phyloP scores from a whole-genome alignment of 2,797 vertebrate species.

The Hypotaenidia philippensis region DNA sequence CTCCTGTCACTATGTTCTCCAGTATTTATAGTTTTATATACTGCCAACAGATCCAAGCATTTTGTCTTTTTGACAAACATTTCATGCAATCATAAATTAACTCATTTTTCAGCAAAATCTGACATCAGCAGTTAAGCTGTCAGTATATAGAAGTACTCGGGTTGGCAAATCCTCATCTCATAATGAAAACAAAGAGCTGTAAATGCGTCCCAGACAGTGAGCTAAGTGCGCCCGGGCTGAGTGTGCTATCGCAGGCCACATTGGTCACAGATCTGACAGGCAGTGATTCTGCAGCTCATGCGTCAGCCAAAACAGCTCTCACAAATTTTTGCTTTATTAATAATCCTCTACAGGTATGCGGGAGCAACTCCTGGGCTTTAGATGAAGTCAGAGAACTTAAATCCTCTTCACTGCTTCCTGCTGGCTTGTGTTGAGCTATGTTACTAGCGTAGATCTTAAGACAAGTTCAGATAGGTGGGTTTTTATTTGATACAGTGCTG shows the following conservation, averaged over 20 bases:
- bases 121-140: slow-evolving; percentile 70
- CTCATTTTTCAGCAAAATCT: slow-evolving; percentile 69
- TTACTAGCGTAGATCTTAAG: neutral
- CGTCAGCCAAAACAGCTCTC: neutral
- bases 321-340: neutral
- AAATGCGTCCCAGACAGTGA: slow-evolving; percentile 44
- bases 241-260: neutral
- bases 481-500: neutral
- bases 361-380: neutral
- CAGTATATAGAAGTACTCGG: slow-evolving; percentile 27
- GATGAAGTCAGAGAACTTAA: neutral
- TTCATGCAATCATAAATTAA: slow-evolving; percentile 68
- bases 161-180: slow-evolving; percentile 42
- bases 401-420: neutral
- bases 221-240: neutral
- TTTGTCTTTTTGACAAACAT: slow-evolving; percentile 72
- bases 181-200: slow-evolving; percentile 51
- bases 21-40: slow-evolving; percentile 68
- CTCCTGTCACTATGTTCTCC: slow-evolving; percentile 51
- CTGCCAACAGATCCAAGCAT: slow-evolving; percentile 55
- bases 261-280: slow-evolving; percentile 22
- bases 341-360: neutral
- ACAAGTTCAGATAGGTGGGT: neutral
- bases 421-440: neutral
- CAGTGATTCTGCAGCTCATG: neutral